phyloP scores from a whole-genome alignment of 2,113 vertebrate species.

The Rhinichthys klamathensis region DNA sequence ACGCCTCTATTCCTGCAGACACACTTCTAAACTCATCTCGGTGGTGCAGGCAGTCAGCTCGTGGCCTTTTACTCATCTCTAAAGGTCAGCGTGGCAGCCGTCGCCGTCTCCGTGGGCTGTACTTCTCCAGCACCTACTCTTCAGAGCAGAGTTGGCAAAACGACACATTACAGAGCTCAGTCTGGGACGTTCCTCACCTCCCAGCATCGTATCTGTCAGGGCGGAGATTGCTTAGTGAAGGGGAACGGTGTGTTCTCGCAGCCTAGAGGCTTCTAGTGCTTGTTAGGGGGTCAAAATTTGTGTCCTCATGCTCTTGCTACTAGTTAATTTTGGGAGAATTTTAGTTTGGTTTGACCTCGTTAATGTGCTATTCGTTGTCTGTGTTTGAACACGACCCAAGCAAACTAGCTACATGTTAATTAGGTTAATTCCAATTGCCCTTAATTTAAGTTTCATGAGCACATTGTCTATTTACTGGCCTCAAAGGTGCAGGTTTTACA shows the following conservation, averaged over 20 bases:
- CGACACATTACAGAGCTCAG: not conserved
- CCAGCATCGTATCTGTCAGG: slow-evolving; percentile 13
- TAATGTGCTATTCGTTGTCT: not conserved
- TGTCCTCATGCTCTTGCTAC: not conserved
- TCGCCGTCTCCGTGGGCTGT: not conserved
- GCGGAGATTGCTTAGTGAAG: not conserved
- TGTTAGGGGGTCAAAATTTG: not conserved
- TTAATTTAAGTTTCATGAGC: slow-evolving; percentile 2
- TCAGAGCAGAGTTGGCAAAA: not conserved
- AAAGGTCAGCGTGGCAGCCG: slow-evolving; percentile 46
- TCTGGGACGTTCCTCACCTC: slow-evolving; percentile 28
- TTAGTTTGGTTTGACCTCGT: not conserved
- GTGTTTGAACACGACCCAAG: not conserved
- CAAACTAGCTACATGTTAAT: not conserved
- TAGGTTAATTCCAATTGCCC: not conserved
- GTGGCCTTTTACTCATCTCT: slow-evolving; percentile 38
- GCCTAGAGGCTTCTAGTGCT: slow-evolving; percentile 4
- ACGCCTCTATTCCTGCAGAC: not conserved
- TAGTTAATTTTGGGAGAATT: not conserved
- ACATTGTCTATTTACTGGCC: not conserved
- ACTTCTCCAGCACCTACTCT: not conserved
- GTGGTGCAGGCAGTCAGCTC: not conserved
- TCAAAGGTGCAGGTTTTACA: too few relatives aligned
- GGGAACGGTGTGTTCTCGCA: slow-evolving; percentile 5
- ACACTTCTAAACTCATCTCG: slow-evolving; percentile 23